Evolutionary conservation across 2,888 invertebrate genomes (phyloP).

Genomic region (Antheraea assamensis): DNA sequence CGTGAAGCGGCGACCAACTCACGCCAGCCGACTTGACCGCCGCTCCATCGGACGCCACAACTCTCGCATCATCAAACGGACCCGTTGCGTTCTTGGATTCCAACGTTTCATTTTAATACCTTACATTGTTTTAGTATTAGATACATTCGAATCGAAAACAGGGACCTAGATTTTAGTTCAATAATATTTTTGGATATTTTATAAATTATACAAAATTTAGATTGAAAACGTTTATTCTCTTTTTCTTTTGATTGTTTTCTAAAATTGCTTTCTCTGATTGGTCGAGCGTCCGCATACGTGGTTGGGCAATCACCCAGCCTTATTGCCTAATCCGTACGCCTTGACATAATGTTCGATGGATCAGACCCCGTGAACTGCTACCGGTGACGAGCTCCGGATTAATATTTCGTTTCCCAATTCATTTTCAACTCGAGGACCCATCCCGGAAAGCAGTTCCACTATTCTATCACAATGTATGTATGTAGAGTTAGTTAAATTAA

Average conservation of each 20-base stretch:
- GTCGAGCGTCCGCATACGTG: constrained; percentile 82
- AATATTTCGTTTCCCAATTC: constrained; percentile 47
- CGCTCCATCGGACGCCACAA: constrained; percentile 70
- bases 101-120: constrained; percentile 34
- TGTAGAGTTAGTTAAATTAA: constrained; percentile 79
- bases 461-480: constrained; percentile 77
- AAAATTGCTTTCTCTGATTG: constrained; percentile 62
- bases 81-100: constrained; percentile 64
- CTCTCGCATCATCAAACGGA: constrained; percentile 66
- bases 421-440: constrained; percentile 48
- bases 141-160: constrained; percentile 69
- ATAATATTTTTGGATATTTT: constrained; percentile 77
- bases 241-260: constrained; percentile 37
- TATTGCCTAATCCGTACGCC: constrained; percentile 85
- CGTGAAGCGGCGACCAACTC: constrained; percentile 68
- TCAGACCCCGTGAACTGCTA: constrained; percentile 64
- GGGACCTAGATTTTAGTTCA: constrained; percentile 76
- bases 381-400: constrained; percentile 52
- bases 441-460: constrained; percentile 54
- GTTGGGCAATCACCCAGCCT: constrained; percentile 89
- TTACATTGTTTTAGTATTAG: constrained; percentile 32
- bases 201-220: constrained; percentile 60
- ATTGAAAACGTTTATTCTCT: constrained; percentile 26
- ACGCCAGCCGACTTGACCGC: constrained; percentile 71
- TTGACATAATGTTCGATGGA: constrained; percentile 66